phyloP scores from a whole-genome alignment of 2,888 invertebrate species.

The Eupelmus urozonus region DNA sequence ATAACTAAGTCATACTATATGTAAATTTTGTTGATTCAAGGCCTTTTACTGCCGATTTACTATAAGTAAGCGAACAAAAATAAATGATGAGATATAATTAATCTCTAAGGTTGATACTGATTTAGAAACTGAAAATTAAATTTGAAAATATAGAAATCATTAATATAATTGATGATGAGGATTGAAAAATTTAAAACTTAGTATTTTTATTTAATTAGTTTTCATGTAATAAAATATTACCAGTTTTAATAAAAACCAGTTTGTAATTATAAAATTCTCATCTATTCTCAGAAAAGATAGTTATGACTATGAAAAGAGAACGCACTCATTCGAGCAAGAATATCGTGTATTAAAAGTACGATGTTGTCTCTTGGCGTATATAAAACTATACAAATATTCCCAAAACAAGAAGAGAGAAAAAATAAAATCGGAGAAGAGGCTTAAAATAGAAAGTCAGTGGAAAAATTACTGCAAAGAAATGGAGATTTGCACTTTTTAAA shows the following conservation, averaged over 20 bases:
- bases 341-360: slow-evolving; percentile 37
- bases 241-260: slow-evolving; percentile 35
- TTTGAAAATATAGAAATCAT: too few species aligned
- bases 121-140: too few species aligned
- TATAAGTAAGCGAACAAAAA: too few species aligned
- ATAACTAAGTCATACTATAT: too few species aligned
- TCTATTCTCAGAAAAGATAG: background rate
- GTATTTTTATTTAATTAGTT: too few species aligned
- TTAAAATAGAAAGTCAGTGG: slow-evolving; percentile 3
- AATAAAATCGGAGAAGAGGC: background rate
- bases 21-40: too few species aligned
- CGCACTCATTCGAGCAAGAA: background rate
- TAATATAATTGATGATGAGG: too few species aligned
- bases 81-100: too few species aligned
- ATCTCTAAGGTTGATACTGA: too few species aligned
- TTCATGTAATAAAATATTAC: slow-evolving; percentile 16
- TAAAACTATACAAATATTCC: too few species aligned
- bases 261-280: slow-evolving; percentile 37
- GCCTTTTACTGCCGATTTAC: too few species aligned
- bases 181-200: background rate
- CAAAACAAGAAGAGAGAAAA: background rate
- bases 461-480: background rate
- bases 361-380: background rate
- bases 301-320: background rate
- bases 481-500: too few species aligned